Base-by-base conservation (phyloP, 1,140 invertebrate genomes). In the Harpegnathos saltator region DNA sequence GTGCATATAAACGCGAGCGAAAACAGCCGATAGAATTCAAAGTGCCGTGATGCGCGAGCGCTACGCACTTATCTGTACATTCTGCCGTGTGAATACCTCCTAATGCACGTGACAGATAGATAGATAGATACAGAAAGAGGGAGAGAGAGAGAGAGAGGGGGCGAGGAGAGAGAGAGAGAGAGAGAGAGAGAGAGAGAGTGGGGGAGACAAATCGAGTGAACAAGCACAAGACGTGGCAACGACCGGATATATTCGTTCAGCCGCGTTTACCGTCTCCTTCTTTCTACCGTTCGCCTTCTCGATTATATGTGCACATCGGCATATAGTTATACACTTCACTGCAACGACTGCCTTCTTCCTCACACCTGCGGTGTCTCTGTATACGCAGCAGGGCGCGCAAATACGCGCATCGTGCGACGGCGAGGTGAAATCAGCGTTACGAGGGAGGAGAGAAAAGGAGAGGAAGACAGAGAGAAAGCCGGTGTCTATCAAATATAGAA, bases 141-240 rank as follows among this genome's bases (percentile, higher is more conserved):
- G 50, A 58, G 14, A 17, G 54, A 12, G 19, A 26, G 66, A 26
- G 66, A 26, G 5, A 52, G 63, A 33, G 15, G 33, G 15, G 59
- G n/a, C n/a, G n/a, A n/a, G 7, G 71, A 14, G 63, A 9, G 7
- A 58, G 81, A 73, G 48, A 65, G 84, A 48, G 83, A 69, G 83
- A 22, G 59, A 15, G 71, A 14, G 63, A 9, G 7, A 58, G 81
- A 73, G 48, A 65, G 84, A 48, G 83, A 69, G 83, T 59, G 78
- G 75, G 87, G 87, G 88, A 91, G 88, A 91, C 90, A 91, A 92
- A 93, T 92, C 92, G 92, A 94, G 91, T 91, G 90, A 93, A 93
- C 91, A 89, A 92, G 92, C 91, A 91, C 89, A 89, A 90, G 88
- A 92, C 89, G 91, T 93, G 93, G 91, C 92, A 93, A 93, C 92